These are phyloP conservation scores for Lithophane socia DNA, from an alignment of 2,888 invertebrate species.

Conservation along the genomic window DNA sequence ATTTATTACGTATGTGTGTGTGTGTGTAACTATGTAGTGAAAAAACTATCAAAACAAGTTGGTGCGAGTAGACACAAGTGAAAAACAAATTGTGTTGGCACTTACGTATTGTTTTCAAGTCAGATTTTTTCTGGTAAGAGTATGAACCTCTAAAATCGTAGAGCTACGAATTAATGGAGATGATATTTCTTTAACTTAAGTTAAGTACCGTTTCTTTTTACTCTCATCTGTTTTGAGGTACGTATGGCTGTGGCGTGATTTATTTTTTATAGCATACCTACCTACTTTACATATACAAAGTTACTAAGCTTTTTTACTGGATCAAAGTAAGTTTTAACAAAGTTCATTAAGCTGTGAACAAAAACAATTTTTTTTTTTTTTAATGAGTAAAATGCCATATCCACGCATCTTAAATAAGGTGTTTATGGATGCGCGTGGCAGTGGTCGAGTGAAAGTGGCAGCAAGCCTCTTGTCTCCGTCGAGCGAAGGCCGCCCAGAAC, in stretches of 20 bases:
- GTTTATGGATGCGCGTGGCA: constrained; percentile 75
- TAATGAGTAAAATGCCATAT: constrained; percentile 81
- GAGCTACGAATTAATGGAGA: constrained; percentile 64
- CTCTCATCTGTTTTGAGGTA: not conserved
- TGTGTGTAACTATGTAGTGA: constrained; percentile 35
- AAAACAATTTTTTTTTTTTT: too few relatives aligned
- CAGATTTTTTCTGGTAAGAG: constrained; percentile 71
- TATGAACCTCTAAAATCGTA: constrained; percentile 64
- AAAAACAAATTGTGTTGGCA: constrained; percentile 68
- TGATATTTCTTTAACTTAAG: constrained; percentile 11
- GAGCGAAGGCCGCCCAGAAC: constrained; percentile 87
- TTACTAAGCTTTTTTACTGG: not conserved
- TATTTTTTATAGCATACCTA: not conserved
- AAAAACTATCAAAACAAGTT: constrained; percentile 58
- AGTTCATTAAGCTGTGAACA: not conserved
- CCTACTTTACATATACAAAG: not conserved
- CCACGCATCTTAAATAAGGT: constrained; percentile 72
- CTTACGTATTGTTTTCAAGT: constrained; percentile 71
- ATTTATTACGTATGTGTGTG: constrained; percentile 27
- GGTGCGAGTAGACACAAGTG: constrained; percentile 63
- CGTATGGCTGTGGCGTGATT: not conserved
- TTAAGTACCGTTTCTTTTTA: not conserved
- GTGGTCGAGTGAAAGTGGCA: constrained; percentile 88
- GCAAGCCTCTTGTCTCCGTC: constrained; percentile 81
- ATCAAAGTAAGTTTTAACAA: not conserved